A percentile compares a stretch with the other conserved stretches of the same genome.
Evolutionary conservation across 2,888 invertebrate species (phyloP).

Genomic region (Cryptus viduatorius): DNA sequence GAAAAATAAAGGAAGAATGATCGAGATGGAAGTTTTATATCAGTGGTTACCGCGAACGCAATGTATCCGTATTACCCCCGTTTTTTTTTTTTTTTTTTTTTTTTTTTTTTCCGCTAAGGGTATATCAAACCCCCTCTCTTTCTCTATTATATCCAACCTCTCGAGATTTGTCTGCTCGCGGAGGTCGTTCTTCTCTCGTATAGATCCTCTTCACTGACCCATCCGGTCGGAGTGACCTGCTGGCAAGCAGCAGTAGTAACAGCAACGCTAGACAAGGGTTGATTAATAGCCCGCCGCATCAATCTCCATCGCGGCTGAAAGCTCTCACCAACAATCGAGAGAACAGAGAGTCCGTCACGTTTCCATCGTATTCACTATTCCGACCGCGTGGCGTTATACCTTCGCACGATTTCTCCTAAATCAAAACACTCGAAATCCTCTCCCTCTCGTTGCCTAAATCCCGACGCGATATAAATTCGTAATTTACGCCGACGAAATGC

Average conservation of each 20-base stretch:
- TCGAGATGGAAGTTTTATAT: conserved; percentile 28
- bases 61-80: conserved; percentile 76
- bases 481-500: background rate
- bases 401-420: conserved; percentile 26
- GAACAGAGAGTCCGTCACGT: conserved; percentile 32
- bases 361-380: conserved; percentile 47
- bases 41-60: conserved; percentile 57
- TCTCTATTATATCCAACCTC: conserved; percentile 10
- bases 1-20: conserved; percentile 45
- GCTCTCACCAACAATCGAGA: conserved; percentile 58
- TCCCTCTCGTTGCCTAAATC: background rate
- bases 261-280: conserved; percentile 70
- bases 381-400: background rate
- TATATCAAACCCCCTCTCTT: conserved; percentile 20
- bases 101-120: background rate
- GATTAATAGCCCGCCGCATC: conserved; percentile 79
- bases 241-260: background rate
- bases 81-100: conserved; percentile 71
- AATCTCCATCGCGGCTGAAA: conserved; percentile 79
- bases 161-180: conserved; percentile 23
- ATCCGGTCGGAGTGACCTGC: conserved; percentile 28
- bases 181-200: conserved; percentile 5
- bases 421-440: conserved; percentile 48
- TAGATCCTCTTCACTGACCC: conserved; percentile 34
- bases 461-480: background rate